Evolutionary conservation across 2,888 invertebrate genomes (phyloP), one percentile per base, ranked within the genome.

Genomic region (Ecliptopera silaceata): DNA sequence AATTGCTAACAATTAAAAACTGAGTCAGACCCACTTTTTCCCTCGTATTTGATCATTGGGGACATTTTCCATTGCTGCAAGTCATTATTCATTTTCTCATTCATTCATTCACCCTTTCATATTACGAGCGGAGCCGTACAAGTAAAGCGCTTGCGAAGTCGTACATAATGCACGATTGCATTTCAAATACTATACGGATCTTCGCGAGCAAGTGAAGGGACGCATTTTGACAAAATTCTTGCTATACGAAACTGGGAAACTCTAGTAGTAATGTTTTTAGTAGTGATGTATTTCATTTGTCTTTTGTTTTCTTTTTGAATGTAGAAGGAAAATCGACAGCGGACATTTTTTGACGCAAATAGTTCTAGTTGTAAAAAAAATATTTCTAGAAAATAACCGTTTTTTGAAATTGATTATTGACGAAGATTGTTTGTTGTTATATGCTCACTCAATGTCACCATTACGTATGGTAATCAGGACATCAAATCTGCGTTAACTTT

Each of bases 111-210:
- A 49, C 36, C 49, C 49, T 53, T 58, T 54, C 53, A 50, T 50
- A 58, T 50, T 50, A 58, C 58, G 17, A 42, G 32, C 20, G 17
- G 47, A 20, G 18, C 32, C 50, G 31, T 55, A 46, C 48, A 71
- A 74, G 70, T 70, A 69, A 71, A 73, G 53, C 75, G 73, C 66
- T 72, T 69, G 70, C 68, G 70, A 74, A 73, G 70, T 75, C 75
- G 66, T 78, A 71, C 82, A 82, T 82, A 80, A 84, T 80, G 77
- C 78, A 76, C 72, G 72, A 80, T 74, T 77, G 79, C 82, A 84
- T 82, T 77, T 74, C 76, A 77, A 80, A 81, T 79, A 75, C 74
- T 74, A 77, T 74, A 73, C 68, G 70, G 67, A 68, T 65, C 70
- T 69, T 71, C 69, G 72, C 69, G 66, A 68, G 65, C 71, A 68